Evolutionary conservation across 2,888 invertebrate genomes (phyloP), one percentile per base, ranked within the genome.

Genomic region (Sussaba pulchella): DNA sequence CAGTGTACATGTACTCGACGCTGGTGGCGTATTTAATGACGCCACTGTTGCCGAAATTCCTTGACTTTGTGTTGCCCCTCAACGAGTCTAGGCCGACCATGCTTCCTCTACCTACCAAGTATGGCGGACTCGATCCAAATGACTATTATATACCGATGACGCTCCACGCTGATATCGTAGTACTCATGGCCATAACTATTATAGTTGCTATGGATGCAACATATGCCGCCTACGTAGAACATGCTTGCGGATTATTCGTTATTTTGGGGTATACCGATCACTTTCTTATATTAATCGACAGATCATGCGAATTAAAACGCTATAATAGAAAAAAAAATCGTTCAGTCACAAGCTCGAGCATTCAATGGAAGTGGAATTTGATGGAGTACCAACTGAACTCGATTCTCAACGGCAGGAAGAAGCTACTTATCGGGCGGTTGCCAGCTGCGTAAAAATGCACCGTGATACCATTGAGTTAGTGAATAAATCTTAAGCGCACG

Each of bases 401-500:
- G 45, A 24, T 9, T 10, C 12, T 12, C 14, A 9, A 26, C 47
- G 36, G 17, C 26, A 14, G 1, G 69, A 81, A 59, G 73, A 64
- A 45, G 2, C 6, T 0, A 63, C 47, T 6, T 77, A 77, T 47
- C 59, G 66, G 17, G 50, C 64, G 4, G 57, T 83, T 14, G 57
- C 71, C 36, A 61, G 57, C 12, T 83, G 83, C 61, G 31, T 82
- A 21, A 78, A 82, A 71, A 79, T 82, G 66, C 83, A 83, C 50
- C 70, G 69, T 12, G 63, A 71, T 39, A 71, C 73, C 10, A 82
- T 83, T 59, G 69, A 80, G 83, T 83, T 57, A 50, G 82, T 82
- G 61, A 71, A 41, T 39, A 39, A 47, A 50, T 50, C 17, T 6
- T 39, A 17, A 31, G 43, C 31, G 31, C 31, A 9, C 59, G 17